Base-by-base conservation (phyloP, 2,888 invertebrate species). In the Lithophane semibrunnea region DNA sequence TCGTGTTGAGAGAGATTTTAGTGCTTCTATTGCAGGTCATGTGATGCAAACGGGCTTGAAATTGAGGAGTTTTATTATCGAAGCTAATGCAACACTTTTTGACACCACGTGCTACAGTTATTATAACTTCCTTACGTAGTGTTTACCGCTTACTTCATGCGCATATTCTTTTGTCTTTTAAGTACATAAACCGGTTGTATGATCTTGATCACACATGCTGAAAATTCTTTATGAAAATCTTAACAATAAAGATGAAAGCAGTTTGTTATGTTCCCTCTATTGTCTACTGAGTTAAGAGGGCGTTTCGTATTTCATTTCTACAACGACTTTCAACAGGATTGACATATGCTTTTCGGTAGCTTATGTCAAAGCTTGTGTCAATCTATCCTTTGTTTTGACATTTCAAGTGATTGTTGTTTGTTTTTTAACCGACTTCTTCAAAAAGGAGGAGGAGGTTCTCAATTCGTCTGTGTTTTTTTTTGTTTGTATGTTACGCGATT, bases 1-100 rank as follows among this genome's bases (percentile, higher is more conserved):
- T 73, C 66, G 47, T 10, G n/a, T 58, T 8, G 24, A 47, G 29
- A 63, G 29, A 37, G 29, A 47, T 83, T 79, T 73, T n/a, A 70
- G 70, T 80, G 75, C 24, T 24, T 75, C 61, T 66, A 44, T 13
- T 64, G 75, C 69, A 63, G 37, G 54, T 70, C 7, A 21, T 54
- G 72, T 73, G 58, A 70, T 67, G 58, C 63, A 79, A 79, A 75
- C 69, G 16, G 49, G 21, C 21, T 13, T 58, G 8, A 58, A 42
- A 9, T 47, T 18, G 12, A 54, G 47, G 9, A 8, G 10, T 82
- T 54, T 65, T 29, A 42, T 1, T 37, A 64, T 54, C 4, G 18
- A 68, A 54, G n/a, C 47, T 47, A 24, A 29, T 13, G 52, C 21
- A 37, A 47, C 5, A 79, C 42, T 54, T 77, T 75, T 68, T 9